phyloP scores from a whole-genome alignment of 2,797 vertebrate genomes.

The Lycodopsis pacificus region DNA sequence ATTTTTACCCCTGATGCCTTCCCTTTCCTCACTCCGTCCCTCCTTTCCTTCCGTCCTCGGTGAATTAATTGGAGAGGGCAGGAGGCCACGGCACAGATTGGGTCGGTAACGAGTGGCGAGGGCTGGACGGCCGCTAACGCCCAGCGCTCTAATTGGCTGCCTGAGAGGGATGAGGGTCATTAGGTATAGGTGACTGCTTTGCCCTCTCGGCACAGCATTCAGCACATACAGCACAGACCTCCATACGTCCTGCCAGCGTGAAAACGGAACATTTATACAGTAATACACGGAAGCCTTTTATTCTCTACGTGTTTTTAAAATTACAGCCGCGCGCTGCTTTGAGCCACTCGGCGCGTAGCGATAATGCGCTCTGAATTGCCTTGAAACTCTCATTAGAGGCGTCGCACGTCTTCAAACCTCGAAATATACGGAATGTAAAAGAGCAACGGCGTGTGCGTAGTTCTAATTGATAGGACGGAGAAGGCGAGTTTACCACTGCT shows the following conservation, averaged over 20 bases:
- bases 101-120: slow-evolving; percentile 74
- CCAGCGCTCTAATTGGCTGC: slow-evolving; percentile 81
- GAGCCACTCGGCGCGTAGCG: background rate
- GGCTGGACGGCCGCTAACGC: slow-evolving; percentile 67
- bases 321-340: background rate
- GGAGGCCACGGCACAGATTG: slow-evolving; percentile 72
- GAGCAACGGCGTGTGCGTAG: slow-evolving; percentile 33
- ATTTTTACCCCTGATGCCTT: slow-evolving; percentile 71
- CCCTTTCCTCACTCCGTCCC: slow-evolving; percentile 47
- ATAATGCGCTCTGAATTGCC: slow-evolving; percentile 18
- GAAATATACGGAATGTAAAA: slow-evolving; percentile 47
- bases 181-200: slow-evolving; percentile 71
- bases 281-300: slow-evolving; percentile 3
- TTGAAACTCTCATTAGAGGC: slow-evolving; percentile 40
- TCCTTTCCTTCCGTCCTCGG: slow-evolving; percentile 56
- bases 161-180: slow-evolving; percentile 80
- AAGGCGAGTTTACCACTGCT: slow-evolving; percentile 10
- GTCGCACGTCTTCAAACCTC: slow-evolving; percentile 49
- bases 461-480: slow-evolving; percentile 63
- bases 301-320: slow-evolving; percentile 16
- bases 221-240: slow-evolving; percentile 15
- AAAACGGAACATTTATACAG: slow-evolving; percentile 2
- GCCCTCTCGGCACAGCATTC: slow-evolving; percentile 45
- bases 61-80: slow-evolving; percentile 81
- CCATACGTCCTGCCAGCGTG: background rate